These are phyloP conservation scores for Balanococcus diminutus DNA, from an alignment of 2,888 invertebrate species.

Conservation along the genomic window DNA sequence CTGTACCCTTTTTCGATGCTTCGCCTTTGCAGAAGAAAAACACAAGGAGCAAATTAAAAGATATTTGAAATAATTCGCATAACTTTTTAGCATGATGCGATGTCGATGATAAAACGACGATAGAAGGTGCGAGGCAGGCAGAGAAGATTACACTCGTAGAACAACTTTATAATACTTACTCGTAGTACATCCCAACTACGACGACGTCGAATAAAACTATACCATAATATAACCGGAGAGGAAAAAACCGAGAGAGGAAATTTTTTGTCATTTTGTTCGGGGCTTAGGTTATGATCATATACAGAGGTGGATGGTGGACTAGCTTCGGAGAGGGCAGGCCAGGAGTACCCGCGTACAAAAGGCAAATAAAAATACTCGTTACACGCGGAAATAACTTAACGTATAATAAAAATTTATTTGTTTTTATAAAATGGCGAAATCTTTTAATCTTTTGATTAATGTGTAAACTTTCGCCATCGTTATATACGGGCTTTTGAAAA, in stretches of 20 bases:
- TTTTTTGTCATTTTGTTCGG: not conserved
- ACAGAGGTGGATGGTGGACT: not conserved
- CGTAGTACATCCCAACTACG: no score
- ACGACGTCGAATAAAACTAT: no score
- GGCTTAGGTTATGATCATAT: not conserved
- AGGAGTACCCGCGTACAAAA: not conserved
- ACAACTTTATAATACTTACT: not conserved
- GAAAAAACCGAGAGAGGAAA: not conserved
- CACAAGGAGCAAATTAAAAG: not conserved
- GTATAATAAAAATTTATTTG: slow-evolving; percentile 40
- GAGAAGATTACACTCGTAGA: not conserved
- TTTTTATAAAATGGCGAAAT: slow-evolving; percentile 32
- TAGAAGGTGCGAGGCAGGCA: not conserved
- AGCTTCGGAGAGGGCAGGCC: not conserved
- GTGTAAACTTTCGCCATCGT: slow-evolving; percentile 36
- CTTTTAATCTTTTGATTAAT: slow-evolving; percentile 38
- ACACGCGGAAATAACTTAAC: slow-evolving; percentile 24
- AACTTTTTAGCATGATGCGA: not conserved
- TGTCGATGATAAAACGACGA: not conserved
- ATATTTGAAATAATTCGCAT: slow-evolving; percentile 1
- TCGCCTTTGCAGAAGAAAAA: not conserved
- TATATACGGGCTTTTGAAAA: slow-evolving; percentile 4
- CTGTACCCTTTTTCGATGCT: not conserved
- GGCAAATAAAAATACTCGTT: slow-evolving; percentile 17
- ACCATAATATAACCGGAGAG: not conserved